Base-by-base conservation (phyloP, 1,140 invertebrate species). In the Orius insidiosus region DNA sequence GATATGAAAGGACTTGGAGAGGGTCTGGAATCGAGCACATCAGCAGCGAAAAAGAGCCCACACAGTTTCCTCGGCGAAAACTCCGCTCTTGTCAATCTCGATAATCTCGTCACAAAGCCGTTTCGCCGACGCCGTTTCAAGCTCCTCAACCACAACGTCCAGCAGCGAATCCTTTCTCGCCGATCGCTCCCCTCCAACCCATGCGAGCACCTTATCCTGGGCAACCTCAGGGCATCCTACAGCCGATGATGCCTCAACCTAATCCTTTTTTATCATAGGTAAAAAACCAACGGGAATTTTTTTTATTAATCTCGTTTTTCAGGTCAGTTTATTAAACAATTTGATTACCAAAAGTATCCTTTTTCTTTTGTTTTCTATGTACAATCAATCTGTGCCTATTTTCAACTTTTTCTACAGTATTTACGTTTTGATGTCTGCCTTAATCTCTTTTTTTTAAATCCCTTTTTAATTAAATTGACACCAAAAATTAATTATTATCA, bases 11-110 rank as follows among this genome's bases (percentile, higher is more conserved):
- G 67, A 15, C 63, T 83, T 5, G 69, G 63, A 8, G 72, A 75
- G 39, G 64, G 59, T 48, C 59, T 75, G 40, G 60, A 42, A 64
- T 62, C 52, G 44, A 49, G 50, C 54, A 51, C 47, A 54, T 52
- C 64, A 15, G 68, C 66, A 50, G 62, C 70, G 16, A 80, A 84
- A 60, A 92, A 89, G 63, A 89, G 85, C 45, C 88, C 92, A 6
- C 85, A 89, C 54, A 78, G 77, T 54, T 95, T 96, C 65, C 72
- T 96, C 5, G 90, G 90, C 13, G 86, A 94, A 66, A 95, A 95
- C 66, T 89, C 85, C 14, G 74, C 78, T 53, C 71, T 96, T 48
- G 90, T 95, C 35, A 95, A 95, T 72, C 70, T 96, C 57, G 90
- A 96, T 66, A 89, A 93, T 67, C 72, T 96, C 57, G 82, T 95